Evolutionary conservation across 1,140 invertebrate genomes (phyloP).

Genomic region (Augochlora pura): DNA sequence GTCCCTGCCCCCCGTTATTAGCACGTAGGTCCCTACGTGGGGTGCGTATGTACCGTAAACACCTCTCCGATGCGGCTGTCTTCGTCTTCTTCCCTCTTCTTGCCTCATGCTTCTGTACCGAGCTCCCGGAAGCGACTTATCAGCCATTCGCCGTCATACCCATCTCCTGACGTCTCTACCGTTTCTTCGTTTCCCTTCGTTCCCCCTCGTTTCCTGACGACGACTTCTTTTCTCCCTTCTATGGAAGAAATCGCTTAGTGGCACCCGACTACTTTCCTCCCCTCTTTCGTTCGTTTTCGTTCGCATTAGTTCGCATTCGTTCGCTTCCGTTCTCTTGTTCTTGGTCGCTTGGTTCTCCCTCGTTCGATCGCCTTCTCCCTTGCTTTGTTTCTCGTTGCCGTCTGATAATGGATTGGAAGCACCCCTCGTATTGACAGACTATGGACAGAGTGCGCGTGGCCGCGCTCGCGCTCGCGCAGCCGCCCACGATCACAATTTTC

Average conservation of each 20-base stretch:
- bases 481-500: background rate
- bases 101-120: no score
- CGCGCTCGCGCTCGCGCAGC: conserved; percentile 31
- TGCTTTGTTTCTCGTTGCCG: conserved; percentile 18
- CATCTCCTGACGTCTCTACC: no score
- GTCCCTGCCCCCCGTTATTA: conserved; percentile 59
- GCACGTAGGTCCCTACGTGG: conserved; percentile 71
- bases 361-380: background rate
- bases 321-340: background rate
- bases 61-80: conserved; percentile 38
- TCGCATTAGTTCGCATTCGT: background rate
- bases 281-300: conserved; percentile 33
- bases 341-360: no score
- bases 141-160: background rate
- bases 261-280: background rate
- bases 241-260: conserved; percentile 29
- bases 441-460: conserved; percentile 54
- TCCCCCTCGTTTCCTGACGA: background rate
- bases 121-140: no score
- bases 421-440: conserved; percentile 63
- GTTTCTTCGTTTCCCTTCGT: background rate
- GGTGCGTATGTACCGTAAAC: conserved; percentile 57
- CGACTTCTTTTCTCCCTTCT: background rate
- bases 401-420: conserved; percentile 45
- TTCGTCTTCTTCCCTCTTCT: background rate